Percentiles rank a stretch among this genome's conserved stretches.
phyloP scores from a whole-genome alignment of 2,888 invertebrate species.

The Palloptera scutellata region DNA sequence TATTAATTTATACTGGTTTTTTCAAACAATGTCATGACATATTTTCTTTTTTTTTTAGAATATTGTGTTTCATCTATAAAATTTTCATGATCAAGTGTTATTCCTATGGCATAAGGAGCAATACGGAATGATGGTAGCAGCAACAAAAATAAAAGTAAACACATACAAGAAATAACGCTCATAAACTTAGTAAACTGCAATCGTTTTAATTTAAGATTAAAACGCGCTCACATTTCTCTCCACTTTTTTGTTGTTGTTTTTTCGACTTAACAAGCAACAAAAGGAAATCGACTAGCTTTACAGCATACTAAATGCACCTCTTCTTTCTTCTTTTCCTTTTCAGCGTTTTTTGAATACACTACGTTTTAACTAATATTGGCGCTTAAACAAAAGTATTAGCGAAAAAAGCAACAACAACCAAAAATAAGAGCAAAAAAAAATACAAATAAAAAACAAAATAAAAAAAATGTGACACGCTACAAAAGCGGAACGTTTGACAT shows the following conservation, averaged over 20 bases:
- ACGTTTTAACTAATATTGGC: constrained; percentile 18
- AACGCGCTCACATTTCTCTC: constrained; percentile 35
- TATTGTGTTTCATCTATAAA: no score
- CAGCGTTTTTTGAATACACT: no score
- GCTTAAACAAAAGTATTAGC: background rate
- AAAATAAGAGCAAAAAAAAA: background rate
- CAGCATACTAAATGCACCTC: background rate
- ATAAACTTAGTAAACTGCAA: constrained; percentile 54
- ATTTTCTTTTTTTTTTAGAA: no score
- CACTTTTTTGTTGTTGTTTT: no score
- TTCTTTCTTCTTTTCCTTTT: no score
- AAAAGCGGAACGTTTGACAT: background rate
- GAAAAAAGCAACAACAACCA: background rate
- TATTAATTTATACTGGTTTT: no score
- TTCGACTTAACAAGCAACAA: background rate
- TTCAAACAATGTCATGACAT: no score
- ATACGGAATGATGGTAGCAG: background rate
- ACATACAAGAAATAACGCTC: constrained; percentile 33
- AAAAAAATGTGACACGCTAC: background rate
- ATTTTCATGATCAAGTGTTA: background rate
- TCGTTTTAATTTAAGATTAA: constrained; percentile 58
- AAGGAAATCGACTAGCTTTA: background rate
- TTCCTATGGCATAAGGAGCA: background rate
- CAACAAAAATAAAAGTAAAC: background rate
- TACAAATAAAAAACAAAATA: no score